Conservation (phyloP, 2,113 vertebrate genomes). For the Columba livia region DNA sequence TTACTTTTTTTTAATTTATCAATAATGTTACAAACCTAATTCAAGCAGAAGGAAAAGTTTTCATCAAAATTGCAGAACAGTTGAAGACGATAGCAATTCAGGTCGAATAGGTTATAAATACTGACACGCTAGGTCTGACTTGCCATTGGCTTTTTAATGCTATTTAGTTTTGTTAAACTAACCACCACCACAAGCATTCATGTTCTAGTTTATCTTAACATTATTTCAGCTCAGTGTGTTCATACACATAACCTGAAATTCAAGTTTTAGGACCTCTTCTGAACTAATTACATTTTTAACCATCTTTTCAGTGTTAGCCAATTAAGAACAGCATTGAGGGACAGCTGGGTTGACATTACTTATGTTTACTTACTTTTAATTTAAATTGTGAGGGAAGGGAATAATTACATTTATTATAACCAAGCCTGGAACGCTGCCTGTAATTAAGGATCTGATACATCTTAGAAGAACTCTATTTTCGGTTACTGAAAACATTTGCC, state of each 20-base stretch:
- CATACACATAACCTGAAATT: conserved; percentile 37
- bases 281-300: conserved; percentile 7
- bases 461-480: conserved; percentile 24
- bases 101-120: background rate
- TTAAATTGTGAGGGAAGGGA: conserved; percentile 15
- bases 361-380: conserved; percentile 38
- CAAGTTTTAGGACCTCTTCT: conserved; percentile 8
- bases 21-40: background rate
- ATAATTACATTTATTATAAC: conserved; percentile 55
- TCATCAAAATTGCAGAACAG: background rate
- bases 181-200: background rate
- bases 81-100: background rate
- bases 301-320: background rate
- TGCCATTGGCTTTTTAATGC: background rate
- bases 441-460: conserved; percentile 58
- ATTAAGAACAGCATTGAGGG: background rate
- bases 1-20: background rate
- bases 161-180: background rate
- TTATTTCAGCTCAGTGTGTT: background rate
- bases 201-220: background rate
- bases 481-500: background rate
- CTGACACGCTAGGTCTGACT: background rate
- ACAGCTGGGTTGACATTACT: conserved; percentile 20
- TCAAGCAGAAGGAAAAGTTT: background rate
- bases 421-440: conserved; percentile 34